Base-by-base conservation (phyloP, 2,888 invertebrate genomes). In the Mongoloraphidia duomilia region DNA sequence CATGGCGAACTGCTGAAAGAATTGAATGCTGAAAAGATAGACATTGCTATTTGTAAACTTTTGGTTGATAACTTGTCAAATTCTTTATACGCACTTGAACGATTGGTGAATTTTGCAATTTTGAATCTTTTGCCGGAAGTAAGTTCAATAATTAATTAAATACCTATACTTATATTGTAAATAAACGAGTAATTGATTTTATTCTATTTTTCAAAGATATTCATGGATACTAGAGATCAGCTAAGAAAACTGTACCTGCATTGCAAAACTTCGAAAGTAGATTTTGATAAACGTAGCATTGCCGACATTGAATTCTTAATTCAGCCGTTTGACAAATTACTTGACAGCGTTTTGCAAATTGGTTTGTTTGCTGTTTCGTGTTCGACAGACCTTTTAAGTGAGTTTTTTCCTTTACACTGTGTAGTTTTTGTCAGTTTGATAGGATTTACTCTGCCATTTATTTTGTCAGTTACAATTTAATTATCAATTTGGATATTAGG, bases 361-460 rank as follows among this genome's bases (percentile, higher is more conserved):
- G 82, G 81, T 42, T 69, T 77, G 44, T 84, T 82, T 65, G 80
- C 83, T n/a, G 72, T 81, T 41, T 77, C 81, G 5, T 75, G 74
- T 55, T 74, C 75, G 45, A 68, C 66, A 42, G 66, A 73, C 56
- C 58, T 58, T 36, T 63, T 64, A 54, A 63, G 73, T 72, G 60
- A 64, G 67, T 65, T 49, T 50, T 43, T 49, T 50, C 50, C 46
- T 2, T 12, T 13, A 41, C 42, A 9, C 26, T 14, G 38, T 52
- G 36, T 44, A n/a, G 1, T 71, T 70, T 58, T 70, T 70, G 33
- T 70, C 68, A 35, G 71, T 17, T 2, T 26, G 6, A 26, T 5
- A 1, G 26, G 1, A 26, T 26, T 26, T 26, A 26, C 26, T 26
- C 6, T 26, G 2, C 2, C 17, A 17, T 4, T 17, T n/a, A n/a